Conservation (phyloP, 2,888 invertebrate genomes). For the Elegia similella region DNA sequence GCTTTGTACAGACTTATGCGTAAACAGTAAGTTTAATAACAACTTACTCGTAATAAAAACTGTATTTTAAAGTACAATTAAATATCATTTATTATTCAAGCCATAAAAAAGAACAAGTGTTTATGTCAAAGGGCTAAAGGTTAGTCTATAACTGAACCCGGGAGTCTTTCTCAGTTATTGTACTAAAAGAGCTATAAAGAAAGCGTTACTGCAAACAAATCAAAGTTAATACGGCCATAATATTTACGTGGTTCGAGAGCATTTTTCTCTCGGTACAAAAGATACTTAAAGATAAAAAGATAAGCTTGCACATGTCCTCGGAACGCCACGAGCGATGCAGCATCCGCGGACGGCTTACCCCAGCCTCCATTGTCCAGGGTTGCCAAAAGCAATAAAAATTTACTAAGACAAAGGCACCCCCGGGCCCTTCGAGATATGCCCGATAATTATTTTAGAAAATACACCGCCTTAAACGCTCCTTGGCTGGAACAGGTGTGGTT, state of each 20-base stretch:
- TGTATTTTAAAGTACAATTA: neutral
- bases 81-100: neutral
- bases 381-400: slow-evolving; percentile 76
- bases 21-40: neutral
- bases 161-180: neutral
- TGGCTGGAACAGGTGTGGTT: slow-evolving; percentile 68
- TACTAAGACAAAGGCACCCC: slow-evolving; percentile 78
- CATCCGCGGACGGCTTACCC: slow-evolving; percentile 59
- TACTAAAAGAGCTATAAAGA: slow-evolving; percentile 5
- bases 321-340: slow-evolving; percentile 50
- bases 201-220: slow-evolving; percentile 11
- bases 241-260: neutral
- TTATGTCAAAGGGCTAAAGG: neutral
- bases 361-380: slow-evolving; percentile 72
- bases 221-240: slow-evolving; percentile 9
- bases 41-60: slow-evolving; percentile 1
- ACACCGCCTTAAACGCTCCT: slow-evolving; percentile 70
- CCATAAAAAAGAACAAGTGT: neutral
- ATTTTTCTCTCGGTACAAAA: slow-evolving; percentile 29
- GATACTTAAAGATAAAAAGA: slow-evolving; percentile 41
- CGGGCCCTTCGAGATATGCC: slow-evolving; percentile 73
- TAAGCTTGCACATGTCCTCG: slow-evolving; percentile 45
- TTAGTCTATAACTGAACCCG: neutral
- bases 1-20: neutral
- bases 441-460: slow-evolving; percentile 76